Evolutionary conservation across 2,113 vertebrate species (phyloP).

Genomic region (Sturnira hondurensis): DNA sequence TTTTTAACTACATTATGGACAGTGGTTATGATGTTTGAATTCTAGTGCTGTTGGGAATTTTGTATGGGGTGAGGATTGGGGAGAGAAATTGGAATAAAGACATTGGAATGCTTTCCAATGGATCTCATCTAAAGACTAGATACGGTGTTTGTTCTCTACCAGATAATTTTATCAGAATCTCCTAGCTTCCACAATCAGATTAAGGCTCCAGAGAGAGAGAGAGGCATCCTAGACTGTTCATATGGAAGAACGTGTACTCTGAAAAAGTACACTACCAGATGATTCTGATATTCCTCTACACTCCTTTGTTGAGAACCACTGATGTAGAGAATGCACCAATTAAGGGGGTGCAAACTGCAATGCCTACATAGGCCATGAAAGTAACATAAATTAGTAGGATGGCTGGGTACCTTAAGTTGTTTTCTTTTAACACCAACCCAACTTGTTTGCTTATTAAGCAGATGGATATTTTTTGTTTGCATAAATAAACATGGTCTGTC

Average conservation of each 20-base stretch:
- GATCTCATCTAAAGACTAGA: neutral
- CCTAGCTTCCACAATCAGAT: neutral
- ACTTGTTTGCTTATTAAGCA: neutral
- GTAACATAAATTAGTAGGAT: neutral
- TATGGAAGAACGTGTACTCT: neutral
- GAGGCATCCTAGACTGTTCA: neutral
- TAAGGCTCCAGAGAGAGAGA: neutral
- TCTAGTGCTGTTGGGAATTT: neutral
- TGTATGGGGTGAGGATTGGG: neutral
- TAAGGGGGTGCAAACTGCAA: neutral
- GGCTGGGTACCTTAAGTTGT: neutral
- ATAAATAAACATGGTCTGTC: neutral
- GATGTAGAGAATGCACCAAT: slow-evolving; percentile 17
- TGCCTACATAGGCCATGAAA: neutral
- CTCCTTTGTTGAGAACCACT: neutral
- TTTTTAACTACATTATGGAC: neutral
- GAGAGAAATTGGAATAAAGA: neutral
- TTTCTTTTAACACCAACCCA: neutral
- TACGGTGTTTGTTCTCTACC: neutral
- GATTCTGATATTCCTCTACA: neutral
- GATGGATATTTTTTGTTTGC: neutral
- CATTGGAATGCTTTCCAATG: neutral
- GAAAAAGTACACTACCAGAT: neutral
- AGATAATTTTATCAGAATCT: neutral
- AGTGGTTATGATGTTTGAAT: neutral